These are phyloP conservation scores for Andrena dorsata DNA, from an alignment of 2,888 invertebrate genomes.

Conservation along the genomic window DNA sequence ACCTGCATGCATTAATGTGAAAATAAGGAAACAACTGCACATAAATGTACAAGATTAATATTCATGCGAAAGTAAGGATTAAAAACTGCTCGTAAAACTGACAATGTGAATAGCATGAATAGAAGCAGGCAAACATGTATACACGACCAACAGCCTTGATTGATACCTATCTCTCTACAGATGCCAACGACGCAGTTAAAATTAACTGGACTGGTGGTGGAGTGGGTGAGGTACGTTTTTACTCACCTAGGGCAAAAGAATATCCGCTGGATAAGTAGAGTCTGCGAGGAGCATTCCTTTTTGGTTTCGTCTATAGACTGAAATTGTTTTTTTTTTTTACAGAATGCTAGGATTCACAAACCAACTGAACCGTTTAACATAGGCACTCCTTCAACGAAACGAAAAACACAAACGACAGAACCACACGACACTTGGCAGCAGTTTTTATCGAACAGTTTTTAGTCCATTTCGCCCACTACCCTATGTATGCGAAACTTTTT, in stretches of 20 bases:
- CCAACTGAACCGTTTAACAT: constrained; percentile 81
- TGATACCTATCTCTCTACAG: constrained; percentile 60
- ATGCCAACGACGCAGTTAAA: constrained; percentile 58
- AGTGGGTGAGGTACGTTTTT: constrained; percentile 77
- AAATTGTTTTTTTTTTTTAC: constrained; percentile 81
- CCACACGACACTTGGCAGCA: constrained; percentile 75
- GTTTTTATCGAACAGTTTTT: constrained; percentile 81
- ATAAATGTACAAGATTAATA: constrained; percentile 37
- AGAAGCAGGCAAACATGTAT: constrained; percentile 55
- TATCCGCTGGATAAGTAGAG: constrained; percentile 83
- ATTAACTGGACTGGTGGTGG: constrained; percentile 55
- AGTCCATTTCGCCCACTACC: constrained; percentile 71
- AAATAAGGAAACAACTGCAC: constrained; percentile 15
- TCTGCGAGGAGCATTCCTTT: constrained; percentile 80
- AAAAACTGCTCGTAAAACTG: constrained; percentile 81
- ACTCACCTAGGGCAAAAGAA: constrained; percentile 84
- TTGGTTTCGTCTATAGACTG: constrained; percentile 83
- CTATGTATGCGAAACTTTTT: constrained; percentile 65
- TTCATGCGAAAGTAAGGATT: constrained; percentile 65
- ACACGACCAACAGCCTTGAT: constrained; percentile 38
- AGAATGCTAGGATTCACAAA: constrained; percentile 83
- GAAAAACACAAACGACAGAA: constrained; percentile 72
- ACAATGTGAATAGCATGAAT: constrained; percentile 55
- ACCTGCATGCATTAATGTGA: constrained; percentile 45
- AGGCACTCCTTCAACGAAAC: constrained; percentile 81